A percentile compares a stretch with the other conserved stretches of the same genome.
phyloP scores from a whole-genome alignment of 2,113 vertebrate genomes.

The Thomomys bottae region DNA sequence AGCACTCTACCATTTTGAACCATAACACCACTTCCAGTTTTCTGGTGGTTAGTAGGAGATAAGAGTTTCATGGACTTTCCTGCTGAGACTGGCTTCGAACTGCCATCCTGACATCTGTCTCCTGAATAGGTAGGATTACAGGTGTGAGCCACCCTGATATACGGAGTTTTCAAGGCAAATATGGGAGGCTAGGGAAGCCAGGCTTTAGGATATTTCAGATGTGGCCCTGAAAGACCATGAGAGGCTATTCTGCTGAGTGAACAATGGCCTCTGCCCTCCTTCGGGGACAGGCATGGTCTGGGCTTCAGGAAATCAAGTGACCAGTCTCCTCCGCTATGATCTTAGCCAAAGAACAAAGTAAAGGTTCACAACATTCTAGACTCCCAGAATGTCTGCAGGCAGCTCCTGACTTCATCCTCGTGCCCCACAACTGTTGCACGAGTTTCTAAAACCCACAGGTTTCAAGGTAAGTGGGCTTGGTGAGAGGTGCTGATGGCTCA shows the following conservation, averaged over 20 bases:
- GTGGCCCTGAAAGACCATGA: neutral
- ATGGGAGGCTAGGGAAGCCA: neutral
- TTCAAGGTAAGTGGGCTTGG: neutral
- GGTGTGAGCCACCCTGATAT: too few species aligned
- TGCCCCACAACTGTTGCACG: neutral
- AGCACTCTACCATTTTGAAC: too few species aligned
- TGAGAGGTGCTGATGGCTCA: too few species aligned
- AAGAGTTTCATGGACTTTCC: too few species aligned
- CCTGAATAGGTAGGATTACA: too few species aligned
- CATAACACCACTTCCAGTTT: too few species aligned
- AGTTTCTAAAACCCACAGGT: neutral
- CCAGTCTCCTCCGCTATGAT: neutral
- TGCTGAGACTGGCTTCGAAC: too few species aligned
- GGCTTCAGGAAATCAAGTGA: neutral
- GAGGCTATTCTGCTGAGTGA: neutral
- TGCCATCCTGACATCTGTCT: too few species aligned
- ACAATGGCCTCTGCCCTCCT: neutral
- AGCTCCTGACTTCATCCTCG: neutral
- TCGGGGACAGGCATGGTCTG: neutral
- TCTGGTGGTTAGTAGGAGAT: too few species aligned
- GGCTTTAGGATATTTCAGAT: neutral
- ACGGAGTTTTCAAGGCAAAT: neutral
- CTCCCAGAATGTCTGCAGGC: neutral
- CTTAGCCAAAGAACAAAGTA: neutral
- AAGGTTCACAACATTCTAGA: neutral